Evolutionary conservation across 1,140 invertebrate genomes (phyloP).

Genomic region (Physella acuta): DNA sequence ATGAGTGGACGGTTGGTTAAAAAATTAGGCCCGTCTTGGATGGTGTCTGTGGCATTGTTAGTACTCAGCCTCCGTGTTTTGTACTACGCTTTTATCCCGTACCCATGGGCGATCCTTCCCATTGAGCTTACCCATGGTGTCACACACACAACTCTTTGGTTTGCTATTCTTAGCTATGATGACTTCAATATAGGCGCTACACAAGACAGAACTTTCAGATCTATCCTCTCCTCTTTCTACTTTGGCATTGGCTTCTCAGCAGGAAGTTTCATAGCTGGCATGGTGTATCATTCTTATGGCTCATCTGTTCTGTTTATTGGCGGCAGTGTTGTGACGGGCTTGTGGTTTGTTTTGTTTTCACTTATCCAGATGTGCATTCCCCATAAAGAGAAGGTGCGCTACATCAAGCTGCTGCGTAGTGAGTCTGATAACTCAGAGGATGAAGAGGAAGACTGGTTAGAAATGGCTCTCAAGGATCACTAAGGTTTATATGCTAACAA

Average conservation of each 20-base stretch:
- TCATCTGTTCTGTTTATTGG: conserved; percentile 42
- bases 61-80: conserved; percentile 40
- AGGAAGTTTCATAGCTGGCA: conserved; percentile 48
- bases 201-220: conserved; percentile 47
- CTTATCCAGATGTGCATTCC: conserved; percentile 44
- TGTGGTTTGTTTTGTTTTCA: conserved; percentile 47
- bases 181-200: conserved; percentile 48
- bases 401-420: conserved; percentile 43
- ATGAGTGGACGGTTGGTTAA: conserved; percentile 44
- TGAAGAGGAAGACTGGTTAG: conserved; percentile 52
- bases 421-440: conserved; percentile 45
- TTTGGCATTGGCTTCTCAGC: conserved; percentile 50
- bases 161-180: conserved; percentile 49
- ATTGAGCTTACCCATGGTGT: conserved; percentile 49
- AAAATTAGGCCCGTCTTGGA: conserved; percentile 43
- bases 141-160: conserved; percentile 54
- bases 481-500: conserved; percentile 9
- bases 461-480: conserved; percentile 50
- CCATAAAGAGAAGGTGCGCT: conserved; percentile 43
- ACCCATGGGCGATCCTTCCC: conserved; percentile 50
- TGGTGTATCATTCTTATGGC: conserved; percentile 44
- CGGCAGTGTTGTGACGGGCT: conserved; percentile 35
- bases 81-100: conserved; percentile 48
- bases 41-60: conserved; percentile 39
- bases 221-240: conserved; percentile 51